Base-by-base conservation (phyloP, 2,113 vertebrate genomes). In the Pitta sordida region DNA sequence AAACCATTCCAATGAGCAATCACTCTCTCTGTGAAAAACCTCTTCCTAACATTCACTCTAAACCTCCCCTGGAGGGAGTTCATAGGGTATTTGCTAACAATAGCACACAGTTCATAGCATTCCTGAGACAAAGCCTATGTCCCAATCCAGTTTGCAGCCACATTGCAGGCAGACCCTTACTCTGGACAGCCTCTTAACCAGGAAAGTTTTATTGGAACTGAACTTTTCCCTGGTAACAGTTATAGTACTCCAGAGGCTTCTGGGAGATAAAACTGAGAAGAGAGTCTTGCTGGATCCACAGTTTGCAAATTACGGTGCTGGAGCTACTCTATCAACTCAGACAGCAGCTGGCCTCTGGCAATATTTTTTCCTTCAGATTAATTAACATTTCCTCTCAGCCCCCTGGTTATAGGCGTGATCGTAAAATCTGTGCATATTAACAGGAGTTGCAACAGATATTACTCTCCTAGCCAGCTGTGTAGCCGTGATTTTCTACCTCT, bases 301-400 rank as follows among this genome's bases (percentile, higher is more conserved):
- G 34, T 24, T 91, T 80, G 49, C 71, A 93, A 94, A 94, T 90
- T 83, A 53, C 70, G 58, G 34, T 60, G 32, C 65, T 79, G 84
- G 81, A 94, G 53, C 81, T 87, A 41, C n/a, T 89, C 87, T 91
- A 56, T 74, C 94, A 91, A 59, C 93, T 95, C 71, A 86, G 70
- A 70, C 78, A 93, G 84, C 81, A 90, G 48, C 34, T 89, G 63
- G 53, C 89, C 81, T 88, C 77, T 70, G 46, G 89, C 89, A 91
- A 81, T 70, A 70, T 8, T 77, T 92, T 84, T 95, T 91, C 37
- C 68, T 94, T 89, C 34, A 43, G 63, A 88, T 87, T 92, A 95
- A 92, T 94, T 95, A 96, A 86, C 30, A 37, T 80, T 92, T 83
- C 51, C 39, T 63, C n/a, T 90, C 71, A 92, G 17, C 68, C 71